phyloP scores from a whole-genome alignment of 2,797 vertebrate genomes.

The Sardinella longiceps region DNA sequence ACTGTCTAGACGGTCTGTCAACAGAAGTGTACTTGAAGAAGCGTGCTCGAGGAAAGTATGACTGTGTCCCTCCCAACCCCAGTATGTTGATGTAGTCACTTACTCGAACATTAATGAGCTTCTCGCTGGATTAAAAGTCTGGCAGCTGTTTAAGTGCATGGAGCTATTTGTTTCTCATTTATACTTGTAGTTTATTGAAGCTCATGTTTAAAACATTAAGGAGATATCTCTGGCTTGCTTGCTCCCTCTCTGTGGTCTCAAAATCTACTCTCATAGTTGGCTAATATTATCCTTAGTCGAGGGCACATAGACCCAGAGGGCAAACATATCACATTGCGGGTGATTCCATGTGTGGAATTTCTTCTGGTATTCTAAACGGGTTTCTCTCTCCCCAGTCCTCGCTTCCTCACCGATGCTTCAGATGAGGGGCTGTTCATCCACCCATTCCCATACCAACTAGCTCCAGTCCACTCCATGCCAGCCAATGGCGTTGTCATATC shows the following conservation, averaged over 20 bases:
- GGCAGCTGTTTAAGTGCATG: neutral
- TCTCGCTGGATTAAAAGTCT: neutral
- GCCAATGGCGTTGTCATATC: neutral
- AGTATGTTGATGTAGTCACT: neutral
- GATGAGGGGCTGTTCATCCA: neutral
- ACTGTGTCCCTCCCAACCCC: too few relatives aligned
- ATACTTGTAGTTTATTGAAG: neutral
- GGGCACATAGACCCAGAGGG: neutral
- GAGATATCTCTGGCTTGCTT: neutral
- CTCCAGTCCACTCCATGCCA: neutral
- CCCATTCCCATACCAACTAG: constrained; percentile 2
- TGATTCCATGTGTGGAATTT: neutral
- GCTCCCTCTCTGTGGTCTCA: neutral
- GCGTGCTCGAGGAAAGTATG: neutral
- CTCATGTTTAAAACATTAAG: neutral
- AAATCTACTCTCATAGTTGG: neutral
- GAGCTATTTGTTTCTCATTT: neutral
- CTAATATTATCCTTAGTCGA: neutral
- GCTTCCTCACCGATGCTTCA: neutral
- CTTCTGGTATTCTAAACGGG: neutral
- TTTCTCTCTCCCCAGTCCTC: neutral
- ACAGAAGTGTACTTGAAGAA: neutral
- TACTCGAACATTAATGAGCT: neutral
- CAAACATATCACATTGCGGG: neutral
- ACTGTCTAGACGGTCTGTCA: neutral